These are phyloP conservation scores for Electrophaes corylata DNA, from an alignment of 2,888 invertebrate species.

Conservation along the genomic window DNA sequence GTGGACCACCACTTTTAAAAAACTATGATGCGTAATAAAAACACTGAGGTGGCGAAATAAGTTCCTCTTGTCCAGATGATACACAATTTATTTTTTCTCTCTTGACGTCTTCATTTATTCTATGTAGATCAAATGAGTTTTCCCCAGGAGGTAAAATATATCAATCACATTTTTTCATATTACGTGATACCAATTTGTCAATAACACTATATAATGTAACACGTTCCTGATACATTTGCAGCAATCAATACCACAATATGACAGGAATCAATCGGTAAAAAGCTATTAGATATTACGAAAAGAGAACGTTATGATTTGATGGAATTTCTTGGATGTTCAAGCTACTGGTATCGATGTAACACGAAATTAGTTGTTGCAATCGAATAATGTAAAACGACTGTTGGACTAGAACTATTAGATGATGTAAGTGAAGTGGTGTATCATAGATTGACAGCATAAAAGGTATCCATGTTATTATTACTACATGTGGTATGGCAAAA, in stretches of 20 bases:
- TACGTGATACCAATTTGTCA: slow-evolving; percentile 13
- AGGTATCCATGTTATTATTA: slow-evolving; percentile 14
- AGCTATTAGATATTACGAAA: slow-evolving; percentile 60
- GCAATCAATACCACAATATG: slow-evolving; percentile 40
- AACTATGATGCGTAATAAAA: neutral
- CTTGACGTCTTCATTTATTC: neutral
- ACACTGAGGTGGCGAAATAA: neutral
- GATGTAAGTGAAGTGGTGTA: slow-evolving; percentile 56
- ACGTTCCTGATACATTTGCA: slow-evolving; percentile 28
- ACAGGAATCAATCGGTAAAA: slow-evolving; percentile 45
- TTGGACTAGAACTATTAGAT: slow-evolving; percentile 56
- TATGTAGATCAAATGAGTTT: slow-evolving; percentile 1
- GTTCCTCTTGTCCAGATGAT: neutral
- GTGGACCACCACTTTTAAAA: neutral
- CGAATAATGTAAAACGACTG: slow-evolving; percentile 61
- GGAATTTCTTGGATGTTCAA: slow-evolving; percentile 60
- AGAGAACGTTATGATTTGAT: slow-evolving; percentile 64
- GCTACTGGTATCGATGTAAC: slow-evolving; percentile 63
- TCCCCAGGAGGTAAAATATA: neutral
- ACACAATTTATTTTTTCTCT: neutral
- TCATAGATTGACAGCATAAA: slow-evolving; percentile 37
- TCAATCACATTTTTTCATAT: slow-evolving; percentile 8
- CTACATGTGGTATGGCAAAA: too few relatives aligned
- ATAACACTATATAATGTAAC: slow-evolving; percentile 18
- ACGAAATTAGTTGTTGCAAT: slow-evolving; percentile 70